Evolutionary conservation across 2,797 vertebrate genomes (phyloP).

Genomic region (Gymnothorax javanicus): DNA sequence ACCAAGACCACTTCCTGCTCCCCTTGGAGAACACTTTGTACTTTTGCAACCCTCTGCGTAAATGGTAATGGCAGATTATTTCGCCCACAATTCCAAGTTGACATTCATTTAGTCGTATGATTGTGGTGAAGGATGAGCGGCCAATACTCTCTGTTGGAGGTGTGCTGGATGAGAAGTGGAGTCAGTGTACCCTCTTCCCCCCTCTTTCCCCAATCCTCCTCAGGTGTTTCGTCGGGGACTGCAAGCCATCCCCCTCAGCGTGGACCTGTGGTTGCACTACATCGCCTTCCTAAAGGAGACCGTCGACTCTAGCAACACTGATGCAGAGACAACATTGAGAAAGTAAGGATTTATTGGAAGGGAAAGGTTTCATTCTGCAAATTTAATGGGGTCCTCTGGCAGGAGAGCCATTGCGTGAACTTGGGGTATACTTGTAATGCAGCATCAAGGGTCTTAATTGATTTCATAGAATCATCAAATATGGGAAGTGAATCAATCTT

Average conservation of each 20-base stretch:
- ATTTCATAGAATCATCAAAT: background rate
- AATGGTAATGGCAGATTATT: constrained; percentile 88
- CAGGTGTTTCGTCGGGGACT: constrained; percentile 96
- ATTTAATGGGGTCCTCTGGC: background rate
- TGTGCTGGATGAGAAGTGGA: constrained; percentile 64
- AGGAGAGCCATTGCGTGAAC: background rate
- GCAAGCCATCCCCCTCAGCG: constrained; percentile 96
- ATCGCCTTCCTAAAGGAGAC: constrained; percentile 95
- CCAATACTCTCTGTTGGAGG: constrained; percentile 76
- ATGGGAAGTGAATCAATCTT: background rate
- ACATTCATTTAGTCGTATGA: constrained; percentile 76
- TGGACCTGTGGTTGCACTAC: constrained; percentile 98
- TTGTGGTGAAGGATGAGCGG: constrained; percentile 73
- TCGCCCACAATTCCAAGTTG: constrained; percentile 53
- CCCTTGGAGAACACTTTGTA: constrained; percentile 87
- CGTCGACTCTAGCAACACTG: constrained; percentile 82
- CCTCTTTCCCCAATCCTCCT: background rate
- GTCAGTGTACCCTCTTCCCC: background rate
- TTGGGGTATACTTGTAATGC: background rate
- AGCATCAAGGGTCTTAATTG: background rate
- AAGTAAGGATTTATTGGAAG: constrained; percentile 76
- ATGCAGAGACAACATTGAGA: constrained; percentile 86
- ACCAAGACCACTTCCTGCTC: constrained; percentile 71
- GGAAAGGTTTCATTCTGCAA: background rate
- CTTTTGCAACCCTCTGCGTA: constrained; percentile 82